Percentiles rank a stretch among this genome's conserved stretches.
Evolutionary conservation across 2,113 vertebrate species (phyloP).

Genomic region (Zosterops japonicus): DNA sequence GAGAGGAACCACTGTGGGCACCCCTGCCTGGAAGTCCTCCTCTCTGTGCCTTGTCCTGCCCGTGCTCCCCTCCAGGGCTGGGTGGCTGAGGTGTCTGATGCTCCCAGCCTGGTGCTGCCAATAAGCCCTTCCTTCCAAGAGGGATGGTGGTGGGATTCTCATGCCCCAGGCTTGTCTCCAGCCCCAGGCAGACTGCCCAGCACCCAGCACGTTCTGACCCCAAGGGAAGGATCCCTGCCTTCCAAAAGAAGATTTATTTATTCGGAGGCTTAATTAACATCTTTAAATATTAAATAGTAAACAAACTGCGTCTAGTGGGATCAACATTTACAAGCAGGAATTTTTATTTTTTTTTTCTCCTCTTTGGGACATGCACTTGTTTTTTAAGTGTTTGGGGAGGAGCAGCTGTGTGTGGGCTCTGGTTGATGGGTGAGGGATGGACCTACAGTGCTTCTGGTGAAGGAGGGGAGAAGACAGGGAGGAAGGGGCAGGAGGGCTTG

Average conservation of each 20-base stretch:
- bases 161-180: neutral
- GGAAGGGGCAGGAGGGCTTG: neutral
- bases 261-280: conserved; percentile 75
- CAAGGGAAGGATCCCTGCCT: neutral
- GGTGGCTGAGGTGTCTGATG: neutral
- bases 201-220: neutral
- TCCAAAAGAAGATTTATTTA: conserved; percentile 68
- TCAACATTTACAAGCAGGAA: conserved; percentile 65
- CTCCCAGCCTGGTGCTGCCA: neutral
- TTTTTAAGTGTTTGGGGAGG: conserved; percentile 12
- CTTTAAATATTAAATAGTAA: conserved; percentile 81
- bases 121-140: neutral
- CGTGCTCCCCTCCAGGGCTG: neutral
- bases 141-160: neutral
- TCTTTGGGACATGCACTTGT: neutral
- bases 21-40: neutral
- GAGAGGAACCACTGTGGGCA: rapidly evolving
- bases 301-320: conserved; percentile 68
- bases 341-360: neutral
- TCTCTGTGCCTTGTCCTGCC: neutral
- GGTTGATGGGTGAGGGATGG: neutral
- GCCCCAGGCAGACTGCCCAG: neutral
- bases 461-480: neutral
- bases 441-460: neutral
- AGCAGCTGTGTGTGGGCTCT: neutral